A percentile compares a stretch with the other conserved stretches of the same genome.
phyloP scores from a whole-genome alignment of 2,888 invertebrate species.

The Pollenia labialis region DNA sequence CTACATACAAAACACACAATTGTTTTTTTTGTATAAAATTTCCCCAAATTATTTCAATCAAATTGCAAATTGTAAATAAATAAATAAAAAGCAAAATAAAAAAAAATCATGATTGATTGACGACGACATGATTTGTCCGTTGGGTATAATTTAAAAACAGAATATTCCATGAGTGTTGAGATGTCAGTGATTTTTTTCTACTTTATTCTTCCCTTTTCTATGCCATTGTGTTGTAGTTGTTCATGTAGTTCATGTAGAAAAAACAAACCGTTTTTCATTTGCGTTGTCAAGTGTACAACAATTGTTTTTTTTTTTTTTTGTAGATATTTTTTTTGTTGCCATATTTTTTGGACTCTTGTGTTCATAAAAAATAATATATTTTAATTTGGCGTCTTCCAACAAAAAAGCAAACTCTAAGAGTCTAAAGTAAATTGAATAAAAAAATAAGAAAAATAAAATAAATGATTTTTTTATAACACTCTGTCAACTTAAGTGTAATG shows the following conservation, averaged over 20 bases:
- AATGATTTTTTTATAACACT: neutral
- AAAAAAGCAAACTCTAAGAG: neutral
- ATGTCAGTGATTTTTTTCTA: neutral
- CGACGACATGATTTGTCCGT: slow-evolving; percentile 47
- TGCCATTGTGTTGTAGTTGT: neutral
- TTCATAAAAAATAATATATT: slow-evolving; percentile 8
- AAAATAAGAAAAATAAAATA: neutral
- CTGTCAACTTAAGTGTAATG: slow-evolving; percentile 32
- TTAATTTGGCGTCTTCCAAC: neutral
- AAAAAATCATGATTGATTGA: slow-evolving; percentile 50
- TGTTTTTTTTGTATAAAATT: neutral
- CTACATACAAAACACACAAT: neutral
- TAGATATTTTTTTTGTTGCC: neutral
- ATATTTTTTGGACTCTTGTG: neutral
- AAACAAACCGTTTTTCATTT: slow-evolving; percentile 17
- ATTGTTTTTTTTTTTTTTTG: slow-evolving; percentile 33
- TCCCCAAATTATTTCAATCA: slow-evolving; percentile 39
- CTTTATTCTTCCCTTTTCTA: neutral
- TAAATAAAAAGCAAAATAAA: slow-evolving; percentile 16
- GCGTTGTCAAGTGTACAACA: slow-evolving; percentile 60
- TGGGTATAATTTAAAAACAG: slow-evolving; percentile 42
- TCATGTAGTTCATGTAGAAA: slow-evolving; percentile 20
- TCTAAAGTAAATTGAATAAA: neutral
- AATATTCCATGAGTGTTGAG: slow-evolving; percentile 36
- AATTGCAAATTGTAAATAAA: slow-evolving; percentile 27